These are phyloP conservation scores for Tenthredo mesomela DNA, from an alignment of 2,888 invertebrate genomes.

Conservation along the genomic window DNA sequence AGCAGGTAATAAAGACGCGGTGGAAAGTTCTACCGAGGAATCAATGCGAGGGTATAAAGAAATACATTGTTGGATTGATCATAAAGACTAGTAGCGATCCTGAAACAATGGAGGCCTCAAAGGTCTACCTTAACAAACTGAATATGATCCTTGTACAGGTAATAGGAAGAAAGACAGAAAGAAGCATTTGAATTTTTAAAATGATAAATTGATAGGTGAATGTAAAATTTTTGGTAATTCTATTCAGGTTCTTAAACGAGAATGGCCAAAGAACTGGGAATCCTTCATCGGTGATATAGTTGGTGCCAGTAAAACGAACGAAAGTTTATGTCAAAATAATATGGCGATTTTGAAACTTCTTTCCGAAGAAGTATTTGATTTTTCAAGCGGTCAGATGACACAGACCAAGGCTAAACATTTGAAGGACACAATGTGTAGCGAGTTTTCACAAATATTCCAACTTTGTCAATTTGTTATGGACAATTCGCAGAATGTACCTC, in stretches of 20 bases:
- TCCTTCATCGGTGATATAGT: slow-evolving; percentile 99
- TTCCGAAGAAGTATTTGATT: slow-evolving; percentile 99
- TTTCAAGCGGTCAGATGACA: slow-evolving; percentile 98
- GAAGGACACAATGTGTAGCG: slow-evolving; percentile 99
- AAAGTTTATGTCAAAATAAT: slow-evolving; percentile 99
- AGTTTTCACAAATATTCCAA: slow-evolving; percentile 99
- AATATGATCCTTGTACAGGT: slow-evolving; percentile 99
- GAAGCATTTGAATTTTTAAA: background rate
- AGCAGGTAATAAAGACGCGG: slow-evolving; percentile 98
- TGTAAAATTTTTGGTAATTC: background rate
- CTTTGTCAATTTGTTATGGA: slow-evolving; percentile 99
- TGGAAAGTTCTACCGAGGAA: slow-evolving; percentile 99
- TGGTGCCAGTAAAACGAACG: slow-evolving; percentile 99
- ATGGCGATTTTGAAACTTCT: slow-evolving; percentile 98
- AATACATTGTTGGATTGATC: slow-evolving; percentile 98
- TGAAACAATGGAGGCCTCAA: slow-evolving; percentile 92
- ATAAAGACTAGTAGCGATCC: slow-evolving; percentile 98
- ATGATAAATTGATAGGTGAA: background rate
- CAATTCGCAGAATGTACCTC: slow-evolving; percentile 97
- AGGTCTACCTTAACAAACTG: slow-evolving; percentile 97
- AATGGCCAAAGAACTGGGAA: slow-evolving; percentile 99
- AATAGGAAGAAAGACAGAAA: slow-evolving; percentile 56
- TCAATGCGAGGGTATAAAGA: slow-evolving; percentile 99
- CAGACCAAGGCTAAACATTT: slow-evolving; percentile 99
- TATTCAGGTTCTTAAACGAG: slow-evolving; percentile 93